phyloP scores from a whole-genome alignment of 2,113 vertebrate genomes.

The Ptyas mucosa region DNA sequence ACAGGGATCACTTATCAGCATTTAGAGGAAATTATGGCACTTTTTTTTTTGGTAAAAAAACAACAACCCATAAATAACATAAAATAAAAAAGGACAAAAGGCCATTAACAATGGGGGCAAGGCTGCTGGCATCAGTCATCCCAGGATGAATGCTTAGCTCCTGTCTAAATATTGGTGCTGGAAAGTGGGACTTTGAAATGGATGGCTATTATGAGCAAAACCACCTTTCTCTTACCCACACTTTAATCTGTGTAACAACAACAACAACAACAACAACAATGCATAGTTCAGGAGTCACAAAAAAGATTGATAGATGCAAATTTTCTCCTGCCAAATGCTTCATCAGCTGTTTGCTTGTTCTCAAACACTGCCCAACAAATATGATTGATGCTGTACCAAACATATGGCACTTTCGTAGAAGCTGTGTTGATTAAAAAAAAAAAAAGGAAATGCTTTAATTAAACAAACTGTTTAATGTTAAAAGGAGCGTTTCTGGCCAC shows the following conservation, averaged over 20 bases:
- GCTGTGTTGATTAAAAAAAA: neutral
- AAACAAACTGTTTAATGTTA: neutral
- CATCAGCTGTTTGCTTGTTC: neutral
- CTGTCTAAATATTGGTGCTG: neutral
- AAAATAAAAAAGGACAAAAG: neutral
- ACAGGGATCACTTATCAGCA: neutral
- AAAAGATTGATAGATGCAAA: slow-evolving; percentile 19
- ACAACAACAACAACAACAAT: neutral
- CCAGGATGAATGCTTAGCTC: neutral
- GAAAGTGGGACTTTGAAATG: neutral
- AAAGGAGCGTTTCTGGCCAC: neutral
- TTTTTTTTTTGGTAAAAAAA: neutral
- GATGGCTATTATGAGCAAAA: neutral
- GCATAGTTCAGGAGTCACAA: neutral
- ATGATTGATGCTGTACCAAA: neutral
- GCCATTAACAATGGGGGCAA: neutral
- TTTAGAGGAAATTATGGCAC: neutral
- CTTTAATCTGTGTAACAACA: slow-evolving; percentile 20
- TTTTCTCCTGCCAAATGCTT: neutral
- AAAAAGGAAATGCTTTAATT: neutral
- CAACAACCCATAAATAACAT: neutral
- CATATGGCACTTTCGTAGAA: neutral
- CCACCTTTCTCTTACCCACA: neutral
- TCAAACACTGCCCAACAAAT: slow-evolving; percentile 9
- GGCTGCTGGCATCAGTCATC: neutral